Conservation (phyloP, 2,797 vertebrate genomes). For the Notolabrus celidotus region DNA sequence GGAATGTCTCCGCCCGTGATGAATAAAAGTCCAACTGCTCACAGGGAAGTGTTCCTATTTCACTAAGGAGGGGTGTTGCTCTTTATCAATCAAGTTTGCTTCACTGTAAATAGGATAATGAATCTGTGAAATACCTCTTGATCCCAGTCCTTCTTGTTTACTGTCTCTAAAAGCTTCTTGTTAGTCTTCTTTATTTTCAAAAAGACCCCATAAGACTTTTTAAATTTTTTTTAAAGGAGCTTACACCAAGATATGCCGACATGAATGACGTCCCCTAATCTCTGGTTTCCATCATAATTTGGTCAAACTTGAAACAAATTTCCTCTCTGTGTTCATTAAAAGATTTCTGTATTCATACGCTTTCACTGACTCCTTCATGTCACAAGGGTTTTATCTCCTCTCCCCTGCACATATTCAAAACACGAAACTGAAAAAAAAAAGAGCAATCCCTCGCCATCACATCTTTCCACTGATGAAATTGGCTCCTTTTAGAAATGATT, state of each 20-base stretch:
- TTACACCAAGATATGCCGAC: constrained; percentile 16
- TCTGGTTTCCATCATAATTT: constrained; percentile 44
- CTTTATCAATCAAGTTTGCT: constrained; percentile 60
- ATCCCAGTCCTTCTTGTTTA: constrained; percentile 44
- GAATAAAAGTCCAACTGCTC: constrained; percentile 76
- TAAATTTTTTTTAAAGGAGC: constrained; percentile 1
- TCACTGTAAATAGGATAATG: constrained; percentile 49
- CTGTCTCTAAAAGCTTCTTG: constrained; percentile 14
- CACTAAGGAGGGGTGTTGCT: constrained; percentile 29
- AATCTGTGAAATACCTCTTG: constrained; percentile 44
- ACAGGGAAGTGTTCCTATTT: constrained; percentile 52
- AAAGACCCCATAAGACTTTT: not conserved
- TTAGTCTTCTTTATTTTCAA: constrained; percentile 14
- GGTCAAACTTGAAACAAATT: constrained; percentile 50
- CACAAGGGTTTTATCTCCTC: constrained; percentile 48
- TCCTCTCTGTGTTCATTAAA: constrained; percentile 56
- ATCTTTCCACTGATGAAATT: constrained; percentile 75
- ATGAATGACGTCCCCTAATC: constrained; percentile 31
- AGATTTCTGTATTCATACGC: constrained; percentile 38
- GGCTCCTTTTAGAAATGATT: constrained; percentile 79
- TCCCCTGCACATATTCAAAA: constrained; percentile 63
- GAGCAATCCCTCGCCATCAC: constrained; percentile 63
- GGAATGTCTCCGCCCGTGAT: constrained; percentile 76
- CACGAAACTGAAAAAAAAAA: constrained; percentile 29
- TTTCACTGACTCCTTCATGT: constrained; percentile 37